These are phyloP conservation scores for Lasioglossum morio DNA, from an alignment of 2,888 invertebrate genomes.

Conservation along the genomic window DNA sequence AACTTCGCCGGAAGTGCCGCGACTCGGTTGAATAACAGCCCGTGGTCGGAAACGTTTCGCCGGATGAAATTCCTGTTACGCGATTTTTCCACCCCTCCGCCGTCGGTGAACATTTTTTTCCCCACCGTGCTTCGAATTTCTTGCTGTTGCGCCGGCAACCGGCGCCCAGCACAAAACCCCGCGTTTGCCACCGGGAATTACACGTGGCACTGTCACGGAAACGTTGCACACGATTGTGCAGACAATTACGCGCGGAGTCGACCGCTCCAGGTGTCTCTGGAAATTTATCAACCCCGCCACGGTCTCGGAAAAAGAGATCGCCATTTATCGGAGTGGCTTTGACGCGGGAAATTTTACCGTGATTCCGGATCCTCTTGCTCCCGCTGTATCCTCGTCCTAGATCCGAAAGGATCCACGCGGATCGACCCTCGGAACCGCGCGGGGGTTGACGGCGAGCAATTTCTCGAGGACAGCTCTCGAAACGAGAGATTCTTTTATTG, in stretches of 20 bases:
- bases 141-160: background rate
- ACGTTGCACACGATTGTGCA: background rate
- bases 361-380: background rate
- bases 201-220: background rate
- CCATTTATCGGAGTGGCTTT: background rate
- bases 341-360: background rate
- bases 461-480: background rate
- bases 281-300: background rate
- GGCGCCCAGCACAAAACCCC: background rate
- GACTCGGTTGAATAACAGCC: slow-evolving; percentile 28
- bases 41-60: slow-evolving; percentile 4
- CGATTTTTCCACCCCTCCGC: background rate
- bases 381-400: background rate
- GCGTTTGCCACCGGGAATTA: slow-evolving; percentile 1
- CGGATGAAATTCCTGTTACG: slow-evolving; percentile 39
- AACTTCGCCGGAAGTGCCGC: slow-evolving; percentile 24
- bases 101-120: background rate
- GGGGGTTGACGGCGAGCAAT: background rate
- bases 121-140: background rate
- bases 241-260: background rate
- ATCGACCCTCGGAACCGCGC: background rate
- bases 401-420: background rate
- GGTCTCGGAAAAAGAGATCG: background rate
- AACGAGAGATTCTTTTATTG: background rate
- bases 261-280: background rate